These are phyloP conservation scores for Bolinopsis microptera DNA, from an alignment of 37 sponge, comb jelly and placozoan species.

Conservation along the genomic window DNA sequence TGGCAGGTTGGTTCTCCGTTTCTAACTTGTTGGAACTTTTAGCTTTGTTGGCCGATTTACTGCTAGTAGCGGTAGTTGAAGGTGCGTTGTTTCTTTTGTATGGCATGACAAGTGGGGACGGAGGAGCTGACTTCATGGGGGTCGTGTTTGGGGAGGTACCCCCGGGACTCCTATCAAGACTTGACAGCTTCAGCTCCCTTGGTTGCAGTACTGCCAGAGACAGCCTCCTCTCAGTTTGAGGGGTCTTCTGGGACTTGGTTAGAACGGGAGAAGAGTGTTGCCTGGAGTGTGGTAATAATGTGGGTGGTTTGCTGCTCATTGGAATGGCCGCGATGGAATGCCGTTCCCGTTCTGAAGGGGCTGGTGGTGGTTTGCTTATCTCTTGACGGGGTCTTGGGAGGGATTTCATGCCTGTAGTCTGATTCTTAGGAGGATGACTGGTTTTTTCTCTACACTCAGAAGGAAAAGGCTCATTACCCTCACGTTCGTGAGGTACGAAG, in stretches of 20 bases:
- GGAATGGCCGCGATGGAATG: neutral
- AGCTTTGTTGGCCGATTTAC: neutral
- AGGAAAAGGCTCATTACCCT: neutral
- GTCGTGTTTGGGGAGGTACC: neutral
- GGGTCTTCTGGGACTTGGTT: neutral
- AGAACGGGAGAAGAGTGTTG: neutral
- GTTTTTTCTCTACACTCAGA: neutral
- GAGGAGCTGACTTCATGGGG: neutral
- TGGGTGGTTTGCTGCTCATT: neutral
- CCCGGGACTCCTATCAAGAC: neutral
- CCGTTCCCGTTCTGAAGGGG: neutral
- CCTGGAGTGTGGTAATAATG: neutral
- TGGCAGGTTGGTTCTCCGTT: neutral
- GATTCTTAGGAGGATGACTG: neutral
- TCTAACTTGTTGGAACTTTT: neutral
- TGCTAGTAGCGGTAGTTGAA: neutral
- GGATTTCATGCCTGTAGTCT: neutral
- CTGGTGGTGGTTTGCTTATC: neutral
- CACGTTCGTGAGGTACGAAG: neutral
- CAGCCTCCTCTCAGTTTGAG: neutral
- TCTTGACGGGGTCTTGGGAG: neutral
- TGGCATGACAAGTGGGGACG: neutral
- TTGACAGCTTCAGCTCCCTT: neutral
- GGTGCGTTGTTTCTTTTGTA: neutral
- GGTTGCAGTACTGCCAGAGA: conserved; percentile 7